A percentile compares a stretch with the other conserved stretches of the same genome.
Evolutionary conservation across 2,113 vertebrate genomes (phyloP).

Genomic region (Rafetus swinhoei): DNA sequence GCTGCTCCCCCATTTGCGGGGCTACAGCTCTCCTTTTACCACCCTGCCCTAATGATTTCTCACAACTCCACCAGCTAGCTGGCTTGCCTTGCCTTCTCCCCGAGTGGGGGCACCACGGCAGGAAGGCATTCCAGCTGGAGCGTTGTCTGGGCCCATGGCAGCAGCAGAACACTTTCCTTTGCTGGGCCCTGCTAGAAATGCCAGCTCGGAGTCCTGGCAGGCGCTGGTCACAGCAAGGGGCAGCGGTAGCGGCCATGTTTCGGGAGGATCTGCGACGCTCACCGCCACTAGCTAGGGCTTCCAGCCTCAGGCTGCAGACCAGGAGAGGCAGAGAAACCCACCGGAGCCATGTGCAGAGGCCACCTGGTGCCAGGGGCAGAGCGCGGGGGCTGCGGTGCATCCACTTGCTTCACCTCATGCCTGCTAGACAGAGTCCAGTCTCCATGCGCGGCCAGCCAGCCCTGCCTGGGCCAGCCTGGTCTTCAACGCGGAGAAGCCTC

Average conservation of each 20-base stretch:
- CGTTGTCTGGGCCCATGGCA: not conserved
- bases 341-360: not conserved
- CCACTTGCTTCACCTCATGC: not conserved
- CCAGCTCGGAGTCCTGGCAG: too few species aligned
- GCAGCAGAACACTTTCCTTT: not conserved
- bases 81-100: not conserved
- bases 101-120: not conserved
- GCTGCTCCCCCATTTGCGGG: not conserved
- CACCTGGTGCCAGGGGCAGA: not conserved
- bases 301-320: not conserved
- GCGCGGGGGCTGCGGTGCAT: not conserved
- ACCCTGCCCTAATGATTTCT: not conserved
- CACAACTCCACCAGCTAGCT: rapidly evolving
- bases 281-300: too few species aligned
- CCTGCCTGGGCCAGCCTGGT: not conserved
- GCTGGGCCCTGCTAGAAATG: rapidly evolving
- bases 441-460: not conserved
- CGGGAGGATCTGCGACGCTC: not conserved
- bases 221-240: not conserved
- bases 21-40: not conserved
- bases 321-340: rapidly evolving
- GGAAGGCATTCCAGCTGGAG: not conserved
- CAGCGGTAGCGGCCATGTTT: not conserved
- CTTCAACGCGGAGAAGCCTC: not conserved
- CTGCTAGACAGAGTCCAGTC: too few species aligned